phyloP scores from a whole-genome alignment of 2,797 vertebrate species.

The Todus mexicanus region DNA sequence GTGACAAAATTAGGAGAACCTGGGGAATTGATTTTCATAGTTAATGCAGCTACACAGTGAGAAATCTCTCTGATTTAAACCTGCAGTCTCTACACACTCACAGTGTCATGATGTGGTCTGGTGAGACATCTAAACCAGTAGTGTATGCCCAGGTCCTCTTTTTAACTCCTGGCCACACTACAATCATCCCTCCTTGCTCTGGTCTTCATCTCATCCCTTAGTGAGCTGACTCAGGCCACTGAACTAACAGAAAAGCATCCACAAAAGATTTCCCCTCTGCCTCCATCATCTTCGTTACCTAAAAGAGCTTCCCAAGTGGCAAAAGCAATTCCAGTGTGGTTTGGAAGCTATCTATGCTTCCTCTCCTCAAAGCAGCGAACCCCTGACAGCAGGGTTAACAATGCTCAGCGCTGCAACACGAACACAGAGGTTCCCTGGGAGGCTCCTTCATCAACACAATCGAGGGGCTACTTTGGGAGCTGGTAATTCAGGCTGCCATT shows the following conservation, averaged over 20 bases:
- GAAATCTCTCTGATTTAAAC: background rate
- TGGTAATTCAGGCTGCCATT: background rate
- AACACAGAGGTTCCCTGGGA: background rate
- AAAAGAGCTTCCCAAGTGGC: background rate
- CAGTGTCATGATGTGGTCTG: background rate
- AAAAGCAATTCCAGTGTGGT: background rate
- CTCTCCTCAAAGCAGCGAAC: background rate
- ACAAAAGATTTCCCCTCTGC: background rate
- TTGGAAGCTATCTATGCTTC: background rate
- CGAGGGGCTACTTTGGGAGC: background rate
- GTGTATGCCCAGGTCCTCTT: fast-evolving
- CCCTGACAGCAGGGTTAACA: background rate
- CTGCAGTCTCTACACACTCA: background rate
- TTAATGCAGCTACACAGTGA: background rate
- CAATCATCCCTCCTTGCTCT: background rate
- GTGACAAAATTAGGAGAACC: background rate
- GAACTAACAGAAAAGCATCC: background rate
- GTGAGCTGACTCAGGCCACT: background rate
- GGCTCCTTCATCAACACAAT: background rate
- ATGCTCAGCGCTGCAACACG: background rate
- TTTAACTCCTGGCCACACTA: background rate
- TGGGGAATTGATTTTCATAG: background rate
- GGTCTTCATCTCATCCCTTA: background rate
- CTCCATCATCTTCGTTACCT: background rate
- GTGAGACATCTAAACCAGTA: background rate